Base-by-base conservation (phyloP, 2,113 vertebrate species). In the Pseudonaja textilis region DNA sequence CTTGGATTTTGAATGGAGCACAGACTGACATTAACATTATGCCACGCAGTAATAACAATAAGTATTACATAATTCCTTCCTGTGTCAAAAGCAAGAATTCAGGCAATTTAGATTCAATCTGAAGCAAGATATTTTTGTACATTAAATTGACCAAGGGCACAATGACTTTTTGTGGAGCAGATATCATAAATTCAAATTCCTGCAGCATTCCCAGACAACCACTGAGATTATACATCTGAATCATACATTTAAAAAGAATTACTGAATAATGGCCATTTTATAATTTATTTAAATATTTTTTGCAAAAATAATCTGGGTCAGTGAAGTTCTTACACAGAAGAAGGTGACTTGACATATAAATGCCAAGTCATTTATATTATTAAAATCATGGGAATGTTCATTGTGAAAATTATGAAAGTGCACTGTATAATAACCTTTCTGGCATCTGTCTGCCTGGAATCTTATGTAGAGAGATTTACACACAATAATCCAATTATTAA, bases 161-260 rank as follows among this genome's bases (percentile, higher is more conserved):
- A 93, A 56, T 0, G 0, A 92, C 92, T 85, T 59, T 59, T 91
- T 0, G 74, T 7, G 34, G 34, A 81, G 0, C 69, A 90, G 88
- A 87, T 61, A 93, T 91, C 52, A 94, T 22, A 74, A n/a, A 95
- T 92, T 9, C 91, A 59, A 94, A 94, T 93, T 95, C 85, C 85
- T 93, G 0, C 20, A 85, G 7, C 4, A 94, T 95, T 96, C 55
- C 81, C 42, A 94, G 88, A 91, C 2, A 23, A 42, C 74, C 54
- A 85, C 52, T 93, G 86, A 93, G 52, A 57, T 94, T 61, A 90
- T 12, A 34, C 50, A 91, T 95, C 64, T 95, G 90, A 96, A 94
- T 96, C 89, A 74, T 54, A 39, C 85, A 1, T 90, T 91, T 9
- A 55, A 94, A 94, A 93, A 87, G 25, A 0, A 92, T 57, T 54